Evolutionary conservation across 2,797 vertebrate genomes (phyloP), one percentile per base, ranked within the genome.

Genomic region (Bradypus variegatus): DNA sequence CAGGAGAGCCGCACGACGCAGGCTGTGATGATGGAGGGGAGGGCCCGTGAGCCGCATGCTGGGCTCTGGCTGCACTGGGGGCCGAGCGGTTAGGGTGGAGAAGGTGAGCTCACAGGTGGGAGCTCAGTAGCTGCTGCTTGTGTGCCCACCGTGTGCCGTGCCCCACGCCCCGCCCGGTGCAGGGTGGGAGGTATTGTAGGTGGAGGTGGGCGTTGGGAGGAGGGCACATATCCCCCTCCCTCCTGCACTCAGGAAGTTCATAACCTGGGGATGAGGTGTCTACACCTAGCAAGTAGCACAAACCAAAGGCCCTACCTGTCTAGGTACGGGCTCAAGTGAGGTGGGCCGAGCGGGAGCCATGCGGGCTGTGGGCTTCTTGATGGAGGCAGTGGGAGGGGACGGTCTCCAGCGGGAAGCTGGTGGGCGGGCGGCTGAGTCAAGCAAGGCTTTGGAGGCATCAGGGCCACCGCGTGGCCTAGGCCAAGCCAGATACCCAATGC

Each of bases 71-170:
- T 36, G 18, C 5, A 15, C 50, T 33, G 27, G 8, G 25, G 31
- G 25, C 31, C 9, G 50, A 6, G 45, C 41, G 27, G 14, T 48
- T 7, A 8, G 3, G 31, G 64, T 50, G 60, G 53, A 62, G n/a
- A 13, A 1, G 2, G 33, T 36, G 9, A 27, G 5, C 41, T 69
- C 2, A 5, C 5, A 62, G 4, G 5, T 45, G 15, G 72, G 18
- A n/a, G 18, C 3, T 11, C 45, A 2, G 33, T 5, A 27, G 48
- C 36, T 48, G 38, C 33, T 41, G 5, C 45, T 8, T 55, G 45
- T 53, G 11, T 4, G 45, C 1, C 11, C 4, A 2, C 15, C 33
- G 4, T 8, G 18, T 19, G 33, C 69, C 1, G 0, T 0, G 10
- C 38, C 14, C 41, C 15, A 0, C 15, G 0, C 48, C 21, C 3